Base-by-base conservation (phyloP, 2,797 vertebrate genomes). In the Mastacembelus armatus region DNA sequence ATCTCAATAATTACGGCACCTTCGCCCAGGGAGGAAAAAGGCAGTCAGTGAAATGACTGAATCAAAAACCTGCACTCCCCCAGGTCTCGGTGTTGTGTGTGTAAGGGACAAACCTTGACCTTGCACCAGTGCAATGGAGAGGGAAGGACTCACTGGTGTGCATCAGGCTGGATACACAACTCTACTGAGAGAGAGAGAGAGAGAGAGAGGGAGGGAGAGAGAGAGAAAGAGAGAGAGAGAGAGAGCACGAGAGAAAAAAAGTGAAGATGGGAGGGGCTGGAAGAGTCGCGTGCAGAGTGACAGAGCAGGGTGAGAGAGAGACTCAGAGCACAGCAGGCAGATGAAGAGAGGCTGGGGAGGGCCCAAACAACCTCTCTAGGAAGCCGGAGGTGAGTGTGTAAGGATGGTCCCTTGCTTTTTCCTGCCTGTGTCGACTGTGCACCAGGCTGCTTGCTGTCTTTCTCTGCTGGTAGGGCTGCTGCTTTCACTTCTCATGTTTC, bases 81-180 rank as follows among this genome's bases (percentile, higher is more conserved):
- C 5, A 6, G 51, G 26, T 57, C 44, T 32, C 58, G 8, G 2
- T 39, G 47, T 43, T 42, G 55, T 30, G 44, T 47, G 32, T 54
- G 26, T 38, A 71, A 18, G 26, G 40, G 32, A 57, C 81, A 88
- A 82, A 80, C 85, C 24, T 59, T 91, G 94, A 93, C 93, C 93
- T 95, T 95, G 94, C 91, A 54, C 78, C 26, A 74, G 74, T 83
- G 73, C 81, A 56, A 56, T 73, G 44, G 35, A 56, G 70, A 61
- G 65, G 63, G 75, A 0, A 21, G 33, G 86, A 77, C 68, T 82
- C 24, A 22, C 48, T 3, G 1, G 51, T 47, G 74, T 80, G 79
- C 77, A 76, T 76, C 84, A 50, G 59, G 51, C 66, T 71, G 81
- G 85, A 85, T 81, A 70, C 75, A 65, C 70, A 40, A 57, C 68